phyloP scores from a whole-genome alignment of 2,113 vertebrate species.

The Oophaga pumilio region DNA sequence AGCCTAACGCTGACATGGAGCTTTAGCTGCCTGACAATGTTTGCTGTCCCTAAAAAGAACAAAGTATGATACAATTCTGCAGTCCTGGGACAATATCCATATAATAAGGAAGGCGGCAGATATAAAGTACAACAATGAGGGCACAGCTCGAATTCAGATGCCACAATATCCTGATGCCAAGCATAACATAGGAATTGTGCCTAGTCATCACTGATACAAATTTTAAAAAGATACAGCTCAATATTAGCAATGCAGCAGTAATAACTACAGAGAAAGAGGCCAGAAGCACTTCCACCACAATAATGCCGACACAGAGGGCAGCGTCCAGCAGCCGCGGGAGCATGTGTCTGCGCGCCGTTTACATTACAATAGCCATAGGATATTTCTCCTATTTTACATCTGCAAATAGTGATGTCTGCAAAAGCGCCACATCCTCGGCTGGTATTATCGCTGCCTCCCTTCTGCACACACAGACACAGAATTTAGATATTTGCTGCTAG shows the following conservation, averaged over 20 bases:
- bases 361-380: neutral
- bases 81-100: neutral
- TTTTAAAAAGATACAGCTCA: neutral
- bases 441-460: slow-evolving; percentile 19
- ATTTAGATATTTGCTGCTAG: slow-evolving; percentile 72
- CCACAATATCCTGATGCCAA: neutral
- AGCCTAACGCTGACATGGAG: neutral
- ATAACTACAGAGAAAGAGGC: neutral
- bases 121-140: neutral
- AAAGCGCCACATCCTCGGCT: slow-evolving; percentile 38
- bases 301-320: neutral
- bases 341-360: neutral
- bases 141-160: neutral
- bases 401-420: slow-evolving; percentile 18
- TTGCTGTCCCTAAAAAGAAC: neutral
- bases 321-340: no score
- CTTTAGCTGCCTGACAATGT: neutral
- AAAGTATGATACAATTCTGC: neutral
- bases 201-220: neutral
- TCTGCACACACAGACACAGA: slow-evolving; percentile 64
- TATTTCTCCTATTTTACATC: slow-evolving; percentile 11
- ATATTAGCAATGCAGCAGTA: neutral
- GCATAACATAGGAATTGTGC: neutral
- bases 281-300: neutral
- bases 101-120: neutral